Evolutionary conservation across 2,113 vertebrate genomes (phyloP).

Genomic region (Chelonoidis abingdonii): DNA sequence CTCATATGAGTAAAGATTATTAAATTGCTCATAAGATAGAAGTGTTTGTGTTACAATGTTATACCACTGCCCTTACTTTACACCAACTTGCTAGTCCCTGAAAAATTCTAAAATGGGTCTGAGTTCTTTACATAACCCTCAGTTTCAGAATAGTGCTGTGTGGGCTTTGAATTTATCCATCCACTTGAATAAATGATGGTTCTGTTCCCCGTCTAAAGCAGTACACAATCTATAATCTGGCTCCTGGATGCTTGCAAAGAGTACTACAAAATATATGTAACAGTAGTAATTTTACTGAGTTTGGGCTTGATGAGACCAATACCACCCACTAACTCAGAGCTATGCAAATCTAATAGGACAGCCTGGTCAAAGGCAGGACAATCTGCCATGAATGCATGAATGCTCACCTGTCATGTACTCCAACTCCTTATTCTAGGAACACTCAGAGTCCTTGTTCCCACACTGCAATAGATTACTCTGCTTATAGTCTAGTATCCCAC

Average conservation of each 20-base stretch:
- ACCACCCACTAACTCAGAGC: neutral
- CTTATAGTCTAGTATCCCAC: neutral
- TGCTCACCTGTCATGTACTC: neutral
- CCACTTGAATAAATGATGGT: neutral
- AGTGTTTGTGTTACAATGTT: neutral
- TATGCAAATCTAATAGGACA: neutral
- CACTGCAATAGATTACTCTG: neutral
- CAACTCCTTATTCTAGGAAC: neutral
- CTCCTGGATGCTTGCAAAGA: conserved; percentile 36
- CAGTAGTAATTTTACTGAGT: neutral
- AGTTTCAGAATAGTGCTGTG: neutral
- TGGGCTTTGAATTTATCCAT: neutral
- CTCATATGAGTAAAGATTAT: neutral
- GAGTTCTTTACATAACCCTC: neutral
- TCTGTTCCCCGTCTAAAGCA: neutral
- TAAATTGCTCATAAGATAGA: conserved; percentile 11
- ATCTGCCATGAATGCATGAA: neutral
- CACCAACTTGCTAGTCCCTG: neutral
- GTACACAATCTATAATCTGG: neutral
- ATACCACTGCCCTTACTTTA: neutral
- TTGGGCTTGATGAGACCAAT: conserved; percentile 10
- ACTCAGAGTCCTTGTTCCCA: neutral
- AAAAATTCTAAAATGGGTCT: conserved; percentile 13
- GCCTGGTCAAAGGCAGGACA: conserved; percentile 23
- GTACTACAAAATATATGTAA: conserved; percentile 28